Conservation (phyloP, 1,140 invertebrate genomes). For the Lutraria rhynchaena region DNA sequence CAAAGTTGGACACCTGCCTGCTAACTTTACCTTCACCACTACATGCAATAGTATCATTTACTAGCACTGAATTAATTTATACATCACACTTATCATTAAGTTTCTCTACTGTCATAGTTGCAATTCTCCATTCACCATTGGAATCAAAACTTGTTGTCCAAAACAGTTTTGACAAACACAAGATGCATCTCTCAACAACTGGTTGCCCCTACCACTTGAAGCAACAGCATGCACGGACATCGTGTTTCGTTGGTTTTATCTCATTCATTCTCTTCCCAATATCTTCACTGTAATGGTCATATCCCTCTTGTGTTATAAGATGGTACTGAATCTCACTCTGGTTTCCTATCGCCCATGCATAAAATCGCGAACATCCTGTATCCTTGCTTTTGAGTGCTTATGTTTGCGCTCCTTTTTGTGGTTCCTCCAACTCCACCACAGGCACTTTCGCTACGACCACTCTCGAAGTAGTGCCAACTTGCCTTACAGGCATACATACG, state of each 20-base stretch:
- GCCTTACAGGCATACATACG: slow-evolving; percentile 12
- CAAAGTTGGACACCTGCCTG: too few species aligned
- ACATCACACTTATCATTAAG: neutral
- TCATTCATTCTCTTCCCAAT: too few species aligned
- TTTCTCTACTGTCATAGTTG: neutral
- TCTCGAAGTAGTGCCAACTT: slow-evolving; percentile 58
- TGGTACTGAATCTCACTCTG: slow-evolving; percentile 38
- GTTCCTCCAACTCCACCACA: slow-evolving; percentile 53
- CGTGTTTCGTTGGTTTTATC: too few species aligned
- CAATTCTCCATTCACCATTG: neutral
- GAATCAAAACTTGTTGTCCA: neutral
- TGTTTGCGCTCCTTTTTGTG: slow-evolving; percentile 44
- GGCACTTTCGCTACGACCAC: slow-evolving; percentile 36
- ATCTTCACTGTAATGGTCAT: too few species aligned
- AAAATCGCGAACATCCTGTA: too few species aligned
- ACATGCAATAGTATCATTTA: too few species aligned
- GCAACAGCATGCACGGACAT: slow-evolving; percentile 14
- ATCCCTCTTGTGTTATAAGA: slow-evolving; percentile 30
- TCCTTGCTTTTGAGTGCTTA: too few species aligned
- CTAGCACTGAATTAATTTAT: neutral
- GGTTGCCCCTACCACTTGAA: neutral
- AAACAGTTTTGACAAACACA: slow-evolving; percentile 31
- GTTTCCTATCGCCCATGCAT: slow-evolving; percentile 20
- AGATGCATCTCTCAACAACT: neutral
- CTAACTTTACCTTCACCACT: too few species aligned